These are phyloP conservation scores for Galeopsomyia nigrocyanea DNA, from an alignment of 2,888 invertebrate genomes.

Conservation along the genomic window DNA sequence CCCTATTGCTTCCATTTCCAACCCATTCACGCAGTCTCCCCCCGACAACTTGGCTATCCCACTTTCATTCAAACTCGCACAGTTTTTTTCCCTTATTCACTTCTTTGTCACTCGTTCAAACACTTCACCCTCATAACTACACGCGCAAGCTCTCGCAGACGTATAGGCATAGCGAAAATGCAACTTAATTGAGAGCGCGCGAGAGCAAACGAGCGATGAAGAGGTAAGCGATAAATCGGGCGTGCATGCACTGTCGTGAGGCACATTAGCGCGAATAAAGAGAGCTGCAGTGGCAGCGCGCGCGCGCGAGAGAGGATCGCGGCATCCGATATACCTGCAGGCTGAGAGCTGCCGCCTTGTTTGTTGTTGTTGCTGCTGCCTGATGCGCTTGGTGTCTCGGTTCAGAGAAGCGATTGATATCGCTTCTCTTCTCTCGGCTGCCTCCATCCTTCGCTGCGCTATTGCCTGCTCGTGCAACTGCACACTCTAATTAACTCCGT, in stretches of 20 bases:
- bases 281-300: background rate
- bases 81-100: conserved; percentile 43
- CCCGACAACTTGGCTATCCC: conserved; percentile 59
- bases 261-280: conserved; percentile 19
- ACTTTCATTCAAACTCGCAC: conserved; percentile 50
- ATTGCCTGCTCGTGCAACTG: conserved; percentile 58
- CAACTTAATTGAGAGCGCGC: too few species aligned
- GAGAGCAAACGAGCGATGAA: conserved; percentile 1
- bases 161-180: too few species aligned
- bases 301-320: background rate
- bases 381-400: conserved; percentile 35
- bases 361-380: background rate
- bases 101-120: conserved; percentile 46
- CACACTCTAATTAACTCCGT: conserved; percentile 69
- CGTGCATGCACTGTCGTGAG: conserved; percentile 4
- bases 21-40: conserved; percentile 64
- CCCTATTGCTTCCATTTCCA: conserved; percentile 69
- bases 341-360: background rate
- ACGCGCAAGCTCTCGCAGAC: conserved; percentile 2
- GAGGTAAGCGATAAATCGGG: conserved; percentile 16
- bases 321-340: conserved; percentile 15
- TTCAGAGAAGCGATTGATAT: conserved; percentile 65
- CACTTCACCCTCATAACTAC: conserved; percentile 39
- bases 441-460: too few species aligned
- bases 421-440: conserved; percentile 43